Evolutionary conservation across 2,113 vertebrate species (phyloP).

Genomic region (Apaloderma vittatum): DNA sequence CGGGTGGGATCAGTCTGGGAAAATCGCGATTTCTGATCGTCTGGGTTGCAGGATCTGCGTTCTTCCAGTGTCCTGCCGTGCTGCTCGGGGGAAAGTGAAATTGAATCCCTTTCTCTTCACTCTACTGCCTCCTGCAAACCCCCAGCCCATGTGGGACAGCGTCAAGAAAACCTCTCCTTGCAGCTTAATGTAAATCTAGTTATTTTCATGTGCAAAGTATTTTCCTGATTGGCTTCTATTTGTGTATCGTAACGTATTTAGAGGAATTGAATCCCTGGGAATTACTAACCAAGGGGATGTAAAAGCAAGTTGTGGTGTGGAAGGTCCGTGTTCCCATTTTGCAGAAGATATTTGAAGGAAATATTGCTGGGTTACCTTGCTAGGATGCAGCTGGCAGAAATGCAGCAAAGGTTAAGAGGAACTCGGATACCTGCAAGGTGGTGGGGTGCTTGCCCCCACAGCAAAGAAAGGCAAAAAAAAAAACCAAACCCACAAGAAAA

Average conservation of each 20-base stretch:
- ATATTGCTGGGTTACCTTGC: background rate
- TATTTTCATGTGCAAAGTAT: background rate
- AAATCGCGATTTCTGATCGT: accelerated
- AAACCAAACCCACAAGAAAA: accelerated
- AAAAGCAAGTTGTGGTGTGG: background rate
- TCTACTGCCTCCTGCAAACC: accelerated
- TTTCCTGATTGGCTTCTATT: background rate
- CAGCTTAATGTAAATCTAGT: background rate
- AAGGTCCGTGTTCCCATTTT: accelerated
- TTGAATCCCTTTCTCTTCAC: no score
- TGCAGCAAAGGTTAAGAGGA: background rate
- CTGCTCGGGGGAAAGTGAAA: background rate
- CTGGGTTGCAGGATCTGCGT: accelerated
- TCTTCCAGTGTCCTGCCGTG: accelerated
- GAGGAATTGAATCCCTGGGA: no score
- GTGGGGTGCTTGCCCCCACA: accelerated
- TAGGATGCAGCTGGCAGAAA: background rate
- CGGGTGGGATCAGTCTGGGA: no score
- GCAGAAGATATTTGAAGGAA: background rate
- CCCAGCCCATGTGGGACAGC: accelerated
- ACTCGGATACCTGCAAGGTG: background rate
- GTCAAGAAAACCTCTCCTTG: accelerated
- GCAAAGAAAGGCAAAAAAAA: accelerated
- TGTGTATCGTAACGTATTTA: background rate
- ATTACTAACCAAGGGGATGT: background rate